Percentiles rank a stretch among this genome's conserved stretches.
Conservation (phyloP, 2,113 vertebrate genomes). For the Microcebus murinus region DNA sequence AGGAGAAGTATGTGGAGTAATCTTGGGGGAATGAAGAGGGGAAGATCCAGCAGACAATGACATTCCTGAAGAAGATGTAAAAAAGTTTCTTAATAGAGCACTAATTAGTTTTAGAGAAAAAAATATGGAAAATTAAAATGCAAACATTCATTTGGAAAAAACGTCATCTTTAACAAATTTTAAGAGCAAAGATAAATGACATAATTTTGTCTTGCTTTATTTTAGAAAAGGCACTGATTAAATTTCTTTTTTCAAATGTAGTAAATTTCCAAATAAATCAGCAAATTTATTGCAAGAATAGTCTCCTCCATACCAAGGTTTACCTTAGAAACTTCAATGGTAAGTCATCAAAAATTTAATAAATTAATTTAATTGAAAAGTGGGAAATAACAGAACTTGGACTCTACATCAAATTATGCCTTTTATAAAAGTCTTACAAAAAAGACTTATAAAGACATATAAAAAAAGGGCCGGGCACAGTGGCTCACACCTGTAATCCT, state of each 20-base stretch:
- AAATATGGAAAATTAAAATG: conserved; percentile 47
- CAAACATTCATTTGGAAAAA: conserved; percentile 66
- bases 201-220: conserved; percentile 18
- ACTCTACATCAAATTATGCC: not conserved
- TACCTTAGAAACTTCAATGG: conserved; percentile 10
- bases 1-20: conserved; percentile 98
- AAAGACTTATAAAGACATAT: no score
- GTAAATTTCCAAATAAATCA: conserved; percentile 40
- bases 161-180: conserved; percentile 48
- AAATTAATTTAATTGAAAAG: conserved; percentile 22
- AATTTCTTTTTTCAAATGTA: conserved; percentile 27
- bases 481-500: no score
- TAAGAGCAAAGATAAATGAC: conserved; percentile 35
- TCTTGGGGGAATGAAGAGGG: conserved; percentile 99
- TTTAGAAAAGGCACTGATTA: conserved; percentile 30
- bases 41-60: conserved; percentile 98
- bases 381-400: not conserved
- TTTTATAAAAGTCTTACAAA: not conserved
- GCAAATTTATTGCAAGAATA: not conserved
- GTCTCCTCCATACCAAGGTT: conserved; percentile 57
- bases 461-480: no score
- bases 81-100: conserved; percentile 39
- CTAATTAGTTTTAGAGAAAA: not conserved
- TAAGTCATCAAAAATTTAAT: conserved; percentile 1
- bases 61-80: conserved; percentile 92